A percentile compares a stretch with the other conserved stretches of the same genome.
phyloP scores from a whole-genome alignment of 2,113 vertebrate genomes.

The Copsychus sechellarum region DNA sequence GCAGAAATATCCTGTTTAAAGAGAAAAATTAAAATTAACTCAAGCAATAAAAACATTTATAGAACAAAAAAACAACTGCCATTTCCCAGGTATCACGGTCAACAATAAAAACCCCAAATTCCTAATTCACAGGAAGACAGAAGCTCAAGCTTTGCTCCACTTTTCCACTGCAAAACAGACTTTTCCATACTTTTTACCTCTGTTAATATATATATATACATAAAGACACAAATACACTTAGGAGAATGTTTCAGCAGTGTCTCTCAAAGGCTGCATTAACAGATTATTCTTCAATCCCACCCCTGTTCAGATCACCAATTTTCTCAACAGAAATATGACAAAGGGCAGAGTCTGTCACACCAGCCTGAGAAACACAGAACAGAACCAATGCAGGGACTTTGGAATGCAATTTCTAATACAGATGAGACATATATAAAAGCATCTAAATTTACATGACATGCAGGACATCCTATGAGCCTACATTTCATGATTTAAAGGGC shows the following conservation, averaged over 20 bases:
- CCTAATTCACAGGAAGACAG: neutral
- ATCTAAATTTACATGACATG: neutral
- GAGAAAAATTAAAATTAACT: neutral
- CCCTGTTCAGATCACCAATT: neutral
- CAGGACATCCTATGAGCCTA: neutral
- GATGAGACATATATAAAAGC: neutral
- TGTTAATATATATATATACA: neutral
- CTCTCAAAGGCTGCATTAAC: neutral
- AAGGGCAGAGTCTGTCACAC: neutral
- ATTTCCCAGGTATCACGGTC: neutral
- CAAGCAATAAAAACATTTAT: neutral
- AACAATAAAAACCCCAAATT: neutral
- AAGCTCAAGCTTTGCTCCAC: neutral
- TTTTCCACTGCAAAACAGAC: neutral
- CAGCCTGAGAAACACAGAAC: neutral
- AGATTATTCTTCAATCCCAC: neutral
- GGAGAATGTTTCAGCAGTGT: neutral
- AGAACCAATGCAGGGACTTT: neutral
- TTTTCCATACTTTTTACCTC: neutral
- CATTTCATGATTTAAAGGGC: neutral
- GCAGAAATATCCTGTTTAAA: constrained; percentile 92
- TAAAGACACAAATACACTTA: neutral
- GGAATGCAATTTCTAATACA: neutral
- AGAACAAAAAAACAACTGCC: neutral
- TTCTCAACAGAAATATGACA: neutral